A percentile compares a stretch with the other conserved stretches of the same genome.
Conservation (phyloP, 2,113 vertebrate species). For the Cynopterus brachyotis region DNA sequence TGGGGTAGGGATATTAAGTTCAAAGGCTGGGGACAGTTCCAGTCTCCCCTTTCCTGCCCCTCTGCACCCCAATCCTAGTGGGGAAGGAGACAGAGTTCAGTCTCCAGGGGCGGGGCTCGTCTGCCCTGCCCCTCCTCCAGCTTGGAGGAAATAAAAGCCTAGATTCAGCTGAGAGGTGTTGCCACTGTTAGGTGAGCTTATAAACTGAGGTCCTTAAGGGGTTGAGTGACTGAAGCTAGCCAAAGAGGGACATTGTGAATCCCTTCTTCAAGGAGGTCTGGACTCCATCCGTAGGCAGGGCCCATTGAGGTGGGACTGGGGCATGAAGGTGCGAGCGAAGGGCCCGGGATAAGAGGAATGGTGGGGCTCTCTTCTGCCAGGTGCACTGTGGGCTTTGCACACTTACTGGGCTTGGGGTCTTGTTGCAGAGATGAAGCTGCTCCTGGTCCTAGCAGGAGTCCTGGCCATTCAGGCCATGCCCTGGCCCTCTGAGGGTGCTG, state of each 20-base stretch:
- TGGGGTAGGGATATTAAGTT: not conserved
- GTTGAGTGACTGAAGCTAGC: not conserved
- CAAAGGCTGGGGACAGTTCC: not conserved
- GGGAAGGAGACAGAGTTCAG: not conserved
- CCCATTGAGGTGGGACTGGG: not conserved
- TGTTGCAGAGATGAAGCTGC: slow-evolving; percentile 75
- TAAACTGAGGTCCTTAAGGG: not conserved
- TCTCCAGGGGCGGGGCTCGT: not conserved
- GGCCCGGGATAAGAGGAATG: not conserved
- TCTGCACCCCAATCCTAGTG: not conserved
- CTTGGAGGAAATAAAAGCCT: slow-evolving; percentile 52
- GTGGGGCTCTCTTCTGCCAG: not conserved
- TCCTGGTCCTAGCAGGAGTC: slow-evolving; percentile 1
- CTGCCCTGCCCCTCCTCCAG: not conserved
- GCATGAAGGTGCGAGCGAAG: not conserved
- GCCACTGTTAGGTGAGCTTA: not conserved
- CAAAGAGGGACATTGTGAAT: not conserved
- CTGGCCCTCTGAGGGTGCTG: not conserved
- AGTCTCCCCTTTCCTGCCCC: not conserved
- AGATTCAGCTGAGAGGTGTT: not conserved
- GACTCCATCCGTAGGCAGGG: not conserved
- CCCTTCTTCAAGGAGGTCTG: not conserved
- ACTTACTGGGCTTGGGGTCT: not conserved
- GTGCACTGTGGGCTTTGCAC: not conserved
- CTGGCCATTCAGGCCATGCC: slow-evolving; percentile 44